Conservation (phyloP, 2,888 invertebrate genomes). For the Plagodis pulveraria region DNA sequence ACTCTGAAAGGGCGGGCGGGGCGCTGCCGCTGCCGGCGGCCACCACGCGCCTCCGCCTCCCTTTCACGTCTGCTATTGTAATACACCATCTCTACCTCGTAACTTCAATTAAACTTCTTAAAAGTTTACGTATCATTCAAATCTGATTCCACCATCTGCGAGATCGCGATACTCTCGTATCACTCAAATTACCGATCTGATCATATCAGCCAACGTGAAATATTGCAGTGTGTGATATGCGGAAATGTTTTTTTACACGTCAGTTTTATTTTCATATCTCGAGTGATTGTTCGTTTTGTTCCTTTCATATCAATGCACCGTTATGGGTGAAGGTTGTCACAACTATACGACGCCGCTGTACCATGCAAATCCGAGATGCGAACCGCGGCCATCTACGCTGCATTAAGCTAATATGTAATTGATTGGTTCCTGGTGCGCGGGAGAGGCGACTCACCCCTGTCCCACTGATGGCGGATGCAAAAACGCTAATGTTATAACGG, state of each 20-base stretch:
- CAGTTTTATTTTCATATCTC: slow-evolving; percentile 4
- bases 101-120: slow-evolving; percentile 72
- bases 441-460: slow-evolving; percentile 68
- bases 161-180: slow-evolving; percentile 54
- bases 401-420: slow-evolving; percentile 84
- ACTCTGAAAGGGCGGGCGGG: slow-evolving; percentile 63
- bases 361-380: slow-evolving; percentile 68
- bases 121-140: slow-evolving; percentile 60
- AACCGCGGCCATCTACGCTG: slow-evolving; percentile 69
- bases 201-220: slow-evolving; percentile 18
- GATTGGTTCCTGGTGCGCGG: slow-evolving; percentile 76
- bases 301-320: slow-evolving; percentile 48
- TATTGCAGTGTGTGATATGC: slow-evolving; percentile 8
- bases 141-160: slow-evolving; percentile 53
- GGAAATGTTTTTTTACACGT: too few species aligned
- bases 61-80: slow-evolving; percentile 71
- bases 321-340: slow-evolving; percentile 55
- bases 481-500: slow-evolving; percentile 81
- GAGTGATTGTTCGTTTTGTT: slow-evolving; percentile 54
- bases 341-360: slow-evolving; percentile 56
- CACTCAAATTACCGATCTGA: slow-evolving; percentile 41
- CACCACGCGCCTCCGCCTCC: slow-evolving; percentile 71
- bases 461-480: slow-evolving; percentile 77
- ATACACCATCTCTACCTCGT: slow-evolving; percentile 46
- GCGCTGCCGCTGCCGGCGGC: slow-evolving; percentile 62